A percentile compares a stretch with the other conserved stretches of the same genome.
phyloP scores from a whole-genome alignment of 2,888 invertebrate species.

The Aphodius granarius region DNA sequence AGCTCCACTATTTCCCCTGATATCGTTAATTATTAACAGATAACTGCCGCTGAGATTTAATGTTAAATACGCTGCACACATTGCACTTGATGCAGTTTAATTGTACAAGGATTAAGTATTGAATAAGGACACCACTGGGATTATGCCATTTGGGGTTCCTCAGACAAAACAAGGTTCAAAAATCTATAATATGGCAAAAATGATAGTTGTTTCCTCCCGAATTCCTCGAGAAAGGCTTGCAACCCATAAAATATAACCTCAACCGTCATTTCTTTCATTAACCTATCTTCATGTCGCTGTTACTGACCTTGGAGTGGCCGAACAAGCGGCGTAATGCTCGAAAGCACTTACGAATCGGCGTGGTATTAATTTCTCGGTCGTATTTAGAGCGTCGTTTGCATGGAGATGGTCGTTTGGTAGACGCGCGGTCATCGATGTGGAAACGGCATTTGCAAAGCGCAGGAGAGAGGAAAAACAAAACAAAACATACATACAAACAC shows the following conservation, averaged over 20 bases:
- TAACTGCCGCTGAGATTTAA: slow-evolving; percentile 22
- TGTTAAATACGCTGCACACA: background rate
- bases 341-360: background rate
- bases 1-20: slow-evolving; percentile 23
- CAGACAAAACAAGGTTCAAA: too few species aligned
- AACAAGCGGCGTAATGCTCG: background rate
- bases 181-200: too few species aligned
- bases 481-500: too few species aligned
- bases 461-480: background rate
- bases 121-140: background rate
- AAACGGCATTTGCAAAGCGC: background rate
- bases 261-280: background rate
- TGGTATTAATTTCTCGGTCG: background rate
- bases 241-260: background rate
- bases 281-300: background rate
- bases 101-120: background rate
- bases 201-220: too few species aligned
- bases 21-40: slow-evolving; percentile 46
- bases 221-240: background rate
- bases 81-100: background rate
- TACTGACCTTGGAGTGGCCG: background rate
- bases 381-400: background rate
- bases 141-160: background rate
- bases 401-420: background rate
- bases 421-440: background rate